A percentile compares a stretch with the other conserved stretches of the same genome.
Conservation (phyloP, 1,140 invertebrate genomes). For the Acromyrmex echinatior region DNA sequence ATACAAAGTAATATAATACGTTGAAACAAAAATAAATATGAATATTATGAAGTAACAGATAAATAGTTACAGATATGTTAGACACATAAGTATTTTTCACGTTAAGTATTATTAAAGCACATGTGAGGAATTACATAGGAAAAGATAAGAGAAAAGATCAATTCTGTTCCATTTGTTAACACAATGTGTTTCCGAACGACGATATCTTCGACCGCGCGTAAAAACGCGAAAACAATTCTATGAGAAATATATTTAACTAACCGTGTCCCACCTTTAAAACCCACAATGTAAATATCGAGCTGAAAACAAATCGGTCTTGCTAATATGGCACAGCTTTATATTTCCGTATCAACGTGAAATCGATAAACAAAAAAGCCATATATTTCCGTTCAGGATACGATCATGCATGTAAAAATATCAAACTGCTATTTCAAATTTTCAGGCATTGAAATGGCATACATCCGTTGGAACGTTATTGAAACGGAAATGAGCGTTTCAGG, state of each 20-base stretch:
- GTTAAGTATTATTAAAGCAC: not conserved
- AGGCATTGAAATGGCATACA: conserved; percentile 29
- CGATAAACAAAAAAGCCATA: conserved; percentile 32
- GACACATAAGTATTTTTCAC: not conserved
- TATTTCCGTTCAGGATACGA: conserved; percentile 12
- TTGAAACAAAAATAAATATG: not conserved
- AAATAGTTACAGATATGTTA: not conserved
- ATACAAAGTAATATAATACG: not conserved
- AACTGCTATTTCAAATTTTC: conserved; percentile 51
- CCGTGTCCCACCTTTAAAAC: not conserved
- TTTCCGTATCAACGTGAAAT: conserved; percentile 33
- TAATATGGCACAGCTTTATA: conserved; percentile 8
- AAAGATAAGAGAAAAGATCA: not conserved
- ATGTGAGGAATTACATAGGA: not conserved
- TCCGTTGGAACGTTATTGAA: conserved; percentile 47
- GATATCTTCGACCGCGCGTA: not conserved
- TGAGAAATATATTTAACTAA: conserved; percentile 12
- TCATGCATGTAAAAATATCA: conserved; percentile 41
- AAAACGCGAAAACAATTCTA: not conserved
- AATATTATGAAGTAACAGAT: not conserved
- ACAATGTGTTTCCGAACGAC: not conserved
- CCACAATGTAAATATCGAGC: not conserved
- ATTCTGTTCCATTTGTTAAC: not conserved
- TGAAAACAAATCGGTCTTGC: not conserved
- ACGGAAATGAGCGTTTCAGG: conserved; percentile 44